Evolutionary conservation across 2,113 vertebrate genomes (phyloP), one percentile per base, ranked within the genome.

Genomic region (Triplophysa tibetana): DNA sequence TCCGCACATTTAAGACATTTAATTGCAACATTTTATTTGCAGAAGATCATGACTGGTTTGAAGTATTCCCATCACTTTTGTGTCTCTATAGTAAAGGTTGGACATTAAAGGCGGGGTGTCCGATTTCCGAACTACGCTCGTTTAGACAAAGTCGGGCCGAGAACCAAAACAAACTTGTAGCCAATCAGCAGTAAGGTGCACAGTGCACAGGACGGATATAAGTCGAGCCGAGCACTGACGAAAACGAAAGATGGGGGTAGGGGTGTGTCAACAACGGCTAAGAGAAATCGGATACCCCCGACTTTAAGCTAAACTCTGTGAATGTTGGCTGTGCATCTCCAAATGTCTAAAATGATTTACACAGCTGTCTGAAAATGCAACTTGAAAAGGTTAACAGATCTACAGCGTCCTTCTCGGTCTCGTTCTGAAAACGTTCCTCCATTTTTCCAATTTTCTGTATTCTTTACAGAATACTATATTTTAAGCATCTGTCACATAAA

Each of bases 271-370:
- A 29, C 26, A 29, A 29, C 26, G 26, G 26, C 26, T 29, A 29
- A 2, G 2, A 29, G 26, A 29, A 29, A 29, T 29, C 26, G 26
- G 2, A 29, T 3, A 29, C 26, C 26, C 26, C 26, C 3, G 26
- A 1, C 26, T 29, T 29, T 29, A 45, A 79, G 29, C 62, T 77
- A 21, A 67, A 14, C 23, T 38, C n/a, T 21, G 26, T 8, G 26
- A 41, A 82, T 33, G 64, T 63, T 60, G 65, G 60, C 60, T 80
- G 54, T 60, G n/a, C 17, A 7, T 77, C 81, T 75, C 43, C 65
- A 78, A 79, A 82, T 23, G 41, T 73, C 73, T 77, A 78, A 61
- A 81, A 82, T 70, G 14, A 61, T 75, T 86, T 78, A 70, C 62
- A 61, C 85, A 82, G 82, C 77, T 84, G 77, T 78, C 56, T 67